A percentile compares a stretch with the other conserved stretches of the same genome.
Conservation (phyloP, 1,140 invertebrate species). For the Nylanderia fulva region DNA sequence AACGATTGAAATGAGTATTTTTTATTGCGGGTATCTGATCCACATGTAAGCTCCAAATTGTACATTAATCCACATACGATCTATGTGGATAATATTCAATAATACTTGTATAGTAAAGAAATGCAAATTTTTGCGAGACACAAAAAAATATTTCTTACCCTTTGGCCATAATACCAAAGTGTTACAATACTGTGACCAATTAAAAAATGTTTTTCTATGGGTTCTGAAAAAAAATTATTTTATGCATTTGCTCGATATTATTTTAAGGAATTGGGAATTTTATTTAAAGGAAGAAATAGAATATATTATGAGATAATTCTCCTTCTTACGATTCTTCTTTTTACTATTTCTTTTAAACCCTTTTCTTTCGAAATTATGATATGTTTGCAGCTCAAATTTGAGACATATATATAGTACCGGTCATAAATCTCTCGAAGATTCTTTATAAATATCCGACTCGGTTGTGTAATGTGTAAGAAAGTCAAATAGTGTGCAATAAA, state of each 20-base stretch:
- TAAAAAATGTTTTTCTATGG: too few species aligned
- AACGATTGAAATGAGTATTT: conserved; percentile 19
- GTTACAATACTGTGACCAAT: conserved; percentile 55
- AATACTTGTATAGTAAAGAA: conserved; percentile 70
- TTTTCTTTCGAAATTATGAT: conserved; percentile 10
- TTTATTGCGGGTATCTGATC: conserved; percentile 42
- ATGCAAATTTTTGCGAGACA: conserved; percentile 75
- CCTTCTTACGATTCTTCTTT: neutral
- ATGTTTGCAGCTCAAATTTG: neutral
- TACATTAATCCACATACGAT: conserved; percentile 74
- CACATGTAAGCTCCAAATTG: conserved; percentile 27
- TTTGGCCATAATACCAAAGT: conserved; percentile 63
- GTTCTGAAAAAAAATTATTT: conserved; percentile 52
- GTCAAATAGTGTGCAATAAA: conserved; percentile 60
- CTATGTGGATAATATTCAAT: conserved; percentile 77
- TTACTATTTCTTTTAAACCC: neutral
- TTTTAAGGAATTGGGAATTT: neutral
- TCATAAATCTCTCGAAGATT: conserved; percentile 18
- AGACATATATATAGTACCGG: neutral
- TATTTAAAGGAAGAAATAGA: neutral
- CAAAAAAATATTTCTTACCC: conserved; percentile 76
- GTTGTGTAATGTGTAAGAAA: conserved; percentile 39
- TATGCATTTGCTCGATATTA: neutral
- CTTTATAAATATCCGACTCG: conserved; percentile 15
- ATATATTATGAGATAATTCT: neutral